These are phyloP conservation scores for Argya squamiceps DNA, from an alignment of 2,797 vertebrate genomes.

Conservation along the genomic window DNA sequence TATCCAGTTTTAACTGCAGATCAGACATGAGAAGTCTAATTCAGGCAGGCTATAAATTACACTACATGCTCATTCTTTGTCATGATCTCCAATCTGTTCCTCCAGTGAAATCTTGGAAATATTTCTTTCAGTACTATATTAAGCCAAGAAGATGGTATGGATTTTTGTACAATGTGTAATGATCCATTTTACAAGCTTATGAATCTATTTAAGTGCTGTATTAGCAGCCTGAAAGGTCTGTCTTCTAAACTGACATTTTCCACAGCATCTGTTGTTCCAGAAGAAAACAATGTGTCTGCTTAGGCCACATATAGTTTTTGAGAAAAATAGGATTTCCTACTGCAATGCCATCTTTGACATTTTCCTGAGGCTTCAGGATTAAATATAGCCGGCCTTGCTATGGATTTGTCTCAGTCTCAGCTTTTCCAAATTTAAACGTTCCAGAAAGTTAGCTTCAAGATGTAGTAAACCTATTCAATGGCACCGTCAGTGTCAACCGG, in stretches of 20 bases:
- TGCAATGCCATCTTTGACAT: neutral
- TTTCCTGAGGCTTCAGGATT: conserved; percentile 33
- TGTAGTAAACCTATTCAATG: neutral
- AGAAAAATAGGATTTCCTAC: conserved; percentile 19
- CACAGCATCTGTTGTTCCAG: neutral
- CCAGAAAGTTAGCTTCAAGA: neutral
- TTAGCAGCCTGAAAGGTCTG: neutral
- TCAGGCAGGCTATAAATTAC: conserved; percentile 58
- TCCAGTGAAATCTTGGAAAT: conserved; percentile 23
- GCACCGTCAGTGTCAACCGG: neutral
- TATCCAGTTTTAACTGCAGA: conserved; percentile 31
- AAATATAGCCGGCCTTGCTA: conserved; percentile 25
- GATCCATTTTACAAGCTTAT: conserved; percentile 3
- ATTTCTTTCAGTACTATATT: conserved; percentile 47
- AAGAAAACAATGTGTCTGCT: neutral
- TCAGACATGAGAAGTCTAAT: conserved; percentile 48
- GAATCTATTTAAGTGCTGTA: neutral
- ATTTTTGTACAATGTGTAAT: conserved; percentile 1
- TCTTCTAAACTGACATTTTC: neutral
- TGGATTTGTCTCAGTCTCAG: neutral
- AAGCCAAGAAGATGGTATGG: conserved; percentile 19
- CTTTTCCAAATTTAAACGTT: conserved; percentile 29
- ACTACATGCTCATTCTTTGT: conserved; percentile 61
- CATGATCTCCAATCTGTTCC: conserved; percentile 58
- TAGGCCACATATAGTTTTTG: neutral